These are phyloP conservation scores for Neotragus pygmaeus DNA, from an alignment of 2,113 vertebrate genomes.

Conservation along the genomic window DNA sequence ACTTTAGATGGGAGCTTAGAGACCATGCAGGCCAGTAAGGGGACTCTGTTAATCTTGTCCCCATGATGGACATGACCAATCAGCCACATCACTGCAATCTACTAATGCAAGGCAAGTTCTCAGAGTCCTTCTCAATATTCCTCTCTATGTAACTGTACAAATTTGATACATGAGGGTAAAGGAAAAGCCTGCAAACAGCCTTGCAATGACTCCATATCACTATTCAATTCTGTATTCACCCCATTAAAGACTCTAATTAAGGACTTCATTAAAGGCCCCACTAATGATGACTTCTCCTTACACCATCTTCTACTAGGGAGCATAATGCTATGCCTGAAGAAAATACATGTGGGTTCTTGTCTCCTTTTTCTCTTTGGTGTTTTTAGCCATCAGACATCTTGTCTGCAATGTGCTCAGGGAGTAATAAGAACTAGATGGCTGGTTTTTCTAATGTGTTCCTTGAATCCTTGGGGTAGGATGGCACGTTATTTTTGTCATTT, in stretches of 20 bases:
- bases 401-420: not conserved
- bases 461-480: not conserved
- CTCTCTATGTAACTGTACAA: not conserved
- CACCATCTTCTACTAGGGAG: not conserved
- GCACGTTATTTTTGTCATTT: not conserved
- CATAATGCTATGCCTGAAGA: rapidly evolving
- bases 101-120: not conserved
- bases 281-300: not conserved
- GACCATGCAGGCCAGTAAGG: not conserved
- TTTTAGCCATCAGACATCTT: not conserved
- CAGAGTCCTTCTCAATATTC: not conserved
- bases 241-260: not conserved
- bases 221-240: not conserved
- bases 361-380: not conserved
- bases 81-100: not conserved
- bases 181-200: not conserved
- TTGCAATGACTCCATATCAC: not conserved
- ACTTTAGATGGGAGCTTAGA: not conserved
- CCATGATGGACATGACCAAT: not conserved
- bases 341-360: not conserved
- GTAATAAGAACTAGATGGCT: not conserved
- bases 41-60: not conserved
- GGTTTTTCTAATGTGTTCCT: not conserved
- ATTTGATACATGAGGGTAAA: rapidly evolving
- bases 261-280: not conserved